phyloP scores from a whole-genome alignment of 2,113 vertebrate genomes.

The Siniperca knerii region DNA sequence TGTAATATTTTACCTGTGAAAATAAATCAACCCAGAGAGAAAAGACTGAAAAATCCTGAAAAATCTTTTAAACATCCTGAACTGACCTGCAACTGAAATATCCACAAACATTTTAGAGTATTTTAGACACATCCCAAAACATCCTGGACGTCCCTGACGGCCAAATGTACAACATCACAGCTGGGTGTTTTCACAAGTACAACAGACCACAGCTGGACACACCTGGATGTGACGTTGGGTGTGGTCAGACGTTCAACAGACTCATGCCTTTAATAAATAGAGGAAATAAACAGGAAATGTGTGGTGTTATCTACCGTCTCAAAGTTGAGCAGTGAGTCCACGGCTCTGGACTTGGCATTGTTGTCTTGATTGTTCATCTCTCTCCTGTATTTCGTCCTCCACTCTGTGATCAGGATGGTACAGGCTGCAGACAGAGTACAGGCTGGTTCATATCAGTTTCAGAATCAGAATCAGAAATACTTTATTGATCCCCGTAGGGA shows the following conservation, averaged over 20 bases:
- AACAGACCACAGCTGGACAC: background rate
- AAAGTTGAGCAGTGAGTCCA: constrained; percentile 94
- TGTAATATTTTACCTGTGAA: constrained; percentile 92
- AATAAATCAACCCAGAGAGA: background rate
- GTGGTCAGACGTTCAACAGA: background rate
- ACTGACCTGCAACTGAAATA: background rate
- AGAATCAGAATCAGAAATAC: no score
- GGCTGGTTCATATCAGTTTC: background rate
- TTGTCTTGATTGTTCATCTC: constrained; percentile 92
- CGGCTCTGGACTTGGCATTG: constrained; percentile 88
- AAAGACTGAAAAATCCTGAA: no score
- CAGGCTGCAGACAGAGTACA: constrained; percentile 77
- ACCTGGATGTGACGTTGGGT: background rate
- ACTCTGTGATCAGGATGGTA: constrained; percentile 92
- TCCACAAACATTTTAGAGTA: background rate
- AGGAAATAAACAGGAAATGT: background rate
- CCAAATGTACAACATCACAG: background rate
- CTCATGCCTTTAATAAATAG: background rate
- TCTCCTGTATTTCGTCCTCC: constrained; percentile 92
- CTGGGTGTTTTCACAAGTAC: background rate
- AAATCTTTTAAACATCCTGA: background rate
- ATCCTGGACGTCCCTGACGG: background rate
- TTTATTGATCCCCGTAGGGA: no score
- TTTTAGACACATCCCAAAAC: background rate
- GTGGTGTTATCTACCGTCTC: constrained; percentile 86